Percentiles rank a stretch among this genome's conserved stretches.
Evolutionary conservation across 2,113 vertebrate species (phyloP).

Genomic region (Trinectes maculatus): DNA sequence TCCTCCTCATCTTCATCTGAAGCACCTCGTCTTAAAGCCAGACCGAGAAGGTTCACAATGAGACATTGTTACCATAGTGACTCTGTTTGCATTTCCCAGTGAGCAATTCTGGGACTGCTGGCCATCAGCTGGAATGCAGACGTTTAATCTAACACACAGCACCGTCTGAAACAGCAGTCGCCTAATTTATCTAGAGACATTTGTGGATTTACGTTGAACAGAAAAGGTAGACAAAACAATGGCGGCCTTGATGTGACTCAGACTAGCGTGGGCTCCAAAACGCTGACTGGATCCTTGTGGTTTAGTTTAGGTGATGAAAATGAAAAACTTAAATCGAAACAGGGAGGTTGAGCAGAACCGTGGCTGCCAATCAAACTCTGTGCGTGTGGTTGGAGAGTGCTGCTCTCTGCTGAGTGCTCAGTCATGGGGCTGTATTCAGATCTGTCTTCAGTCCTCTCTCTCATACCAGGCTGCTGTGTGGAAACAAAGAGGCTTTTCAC

Average conservation of each 20-base stretch:
- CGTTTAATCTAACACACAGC: constrained; percentile 65
- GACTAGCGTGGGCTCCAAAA: constrained; percentile 17
- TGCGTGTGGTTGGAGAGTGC: constrained; percentile 53
- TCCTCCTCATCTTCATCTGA: constrained; percentile 35
- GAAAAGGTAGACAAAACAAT: constrained; percentile 58
- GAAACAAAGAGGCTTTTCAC: constrained; percentile 83
- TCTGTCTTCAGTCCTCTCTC: constrained; percentile 60
- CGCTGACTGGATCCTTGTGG: constrained; percentile 11
- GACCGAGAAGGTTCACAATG: constrained; percentile 68
- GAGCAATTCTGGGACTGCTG: constrained; percentile 70
- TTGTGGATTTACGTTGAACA: constrained; percentile 70
- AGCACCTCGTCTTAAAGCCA: constrained; percentile 48
- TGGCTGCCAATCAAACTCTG: constrained; percentile 68
- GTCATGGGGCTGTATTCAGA: constrained; percentile 69
- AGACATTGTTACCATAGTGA: constrained; percentile 79
- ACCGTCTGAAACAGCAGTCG: constrained; percentile 73
- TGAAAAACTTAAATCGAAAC: constrained; percentile 42
- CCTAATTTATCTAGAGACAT: constrained; percentile 71
- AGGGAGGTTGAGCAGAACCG: constrained; percentile 22
- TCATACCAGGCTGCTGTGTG: constrained; percentile 66
- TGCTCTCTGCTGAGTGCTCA: constrained; percentile 57
- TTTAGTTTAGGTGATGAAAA: constrained; percentile 64
- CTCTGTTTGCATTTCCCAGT: constrained; percentile 86
- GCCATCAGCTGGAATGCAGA: constrained; percentile 79
- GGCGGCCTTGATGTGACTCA: constrained; percentile 37